Evolutionary conservation across 2,888 invertebrate species (phyloP).

Genomic region (Ariolimax columbianus): DNA sequence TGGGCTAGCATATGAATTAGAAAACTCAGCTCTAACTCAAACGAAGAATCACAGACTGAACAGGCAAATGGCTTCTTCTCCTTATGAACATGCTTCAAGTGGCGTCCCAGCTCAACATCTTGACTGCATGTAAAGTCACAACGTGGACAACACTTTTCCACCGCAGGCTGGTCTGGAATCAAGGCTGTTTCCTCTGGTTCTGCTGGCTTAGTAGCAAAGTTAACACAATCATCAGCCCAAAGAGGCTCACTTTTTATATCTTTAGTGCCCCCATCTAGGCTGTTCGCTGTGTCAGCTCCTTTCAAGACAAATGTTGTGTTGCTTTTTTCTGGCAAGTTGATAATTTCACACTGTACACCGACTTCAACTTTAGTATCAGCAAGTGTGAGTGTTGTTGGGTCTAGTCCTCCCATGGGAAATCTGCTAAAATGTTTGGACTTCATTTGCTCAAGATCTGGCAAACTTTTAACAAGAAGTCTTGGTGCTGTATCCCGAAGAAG

Average conservation of each 20-base stretch:
- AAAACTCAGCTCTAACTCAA: slow-evolving; percentile 37
- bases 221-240: slow-evolving; percentile 9
- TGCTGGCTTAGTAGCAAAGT: not conserved
- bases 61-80: slow-evolving; percentile 35
- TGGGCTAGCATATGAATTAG: slow-evolving; percentile 35
- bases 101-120: slow-evolving; percentile 35
- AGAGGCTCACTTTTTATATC: slow-evolving; percentile 28
- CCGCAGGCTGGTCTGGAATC: slow-evolving; percentile 2
- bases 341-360: slow-evolving; percentile 29
- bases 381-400: not conserved
- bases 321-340: not conserved
- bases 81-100: slow-evolving; percentile 43
- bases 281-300: not conserved
- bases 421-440: not conserved
- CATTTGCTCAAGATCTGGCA: not conserved
- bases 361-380: slow-evolving; percentile 19
- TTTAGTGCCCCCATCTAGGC: not conserved
- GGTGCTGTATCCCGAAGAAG: not conserved
- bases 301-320: not conserved
- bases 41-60: slow-evolving; percentile 27
- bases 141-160: slow-evolving; percentile 10
- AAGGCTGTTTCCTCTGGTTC: slow-evolving; percentile 18
- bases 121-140: slow-evolving; percentile 25
- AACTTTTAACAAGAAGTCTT: slow-evolving; percentile 18
- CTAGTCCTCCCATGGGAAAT: not conserved